Conservation (phyloP, 2,888 invertebrate genomes). For the Sphaeridia pumilis region DNA sequence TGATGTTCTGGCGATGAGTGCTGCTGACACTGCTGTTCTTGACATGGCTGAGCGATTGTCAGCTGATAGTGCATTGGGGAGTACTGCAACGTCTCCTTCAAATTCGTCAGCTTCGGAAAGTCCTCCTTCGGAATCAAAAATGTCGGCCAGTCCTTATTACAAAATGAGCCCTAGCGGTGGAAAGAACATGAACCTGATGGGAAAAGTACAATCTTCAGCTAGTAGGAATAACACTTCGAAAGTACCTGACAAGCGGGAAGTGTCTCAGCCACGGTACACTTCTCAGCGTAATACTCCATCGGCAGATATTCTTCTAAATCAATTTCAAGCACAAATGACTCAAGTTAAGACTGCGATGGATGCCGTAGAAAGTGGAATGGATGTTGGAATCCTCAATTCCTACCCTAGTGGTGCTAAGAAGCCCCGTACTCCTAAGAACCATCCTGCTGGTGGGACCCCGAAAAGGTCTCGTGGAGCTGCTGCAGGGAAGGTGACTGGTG, state of each 20-base stretch:
- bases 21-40: too few relatives aligned
- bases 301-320: constrained; percentile 29
- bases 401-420: neutral
- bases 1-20: too few relatives aligned
- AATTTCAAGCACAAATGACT: constrained; percentile 35
- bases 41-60: constrained; percentile 26
- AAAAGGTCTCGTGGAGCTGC: neutral
- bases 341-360: constrained; percentile 35
- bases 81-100: constrained; percentile 28
- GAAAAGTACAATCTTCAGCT: constrained; percentile 26
- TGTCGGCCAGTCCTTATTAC: constrained; percentile 2
- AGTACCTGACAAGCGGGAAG: constrained; percentile 3
- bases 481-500: neutral
- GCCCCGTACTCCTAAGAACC: neutral
- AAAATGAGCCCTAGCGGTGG: constrained; percentile 4
- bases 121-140: constrained; percentile 17
- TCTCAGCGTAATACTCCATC: constrained; percentile 18
- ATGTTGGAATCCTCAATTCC: neutral
- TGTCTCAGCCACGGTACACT: neutral
- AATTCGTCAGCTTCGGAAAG: constrained; percentile 30
- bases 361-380: constrained; percentile 24
- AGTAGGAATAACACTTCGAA: constrained; percentile 12
- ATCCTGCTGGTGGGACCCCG: neutral
- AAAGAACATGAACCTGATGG: constrained; percentile 22
- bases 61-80: constrained; percentile 30